These are phyloP conservation scores for Tetrao urogallus DNA, from an alignment of 2,113 vertebrate genomes.

Conservation along the genomic window DNA sequence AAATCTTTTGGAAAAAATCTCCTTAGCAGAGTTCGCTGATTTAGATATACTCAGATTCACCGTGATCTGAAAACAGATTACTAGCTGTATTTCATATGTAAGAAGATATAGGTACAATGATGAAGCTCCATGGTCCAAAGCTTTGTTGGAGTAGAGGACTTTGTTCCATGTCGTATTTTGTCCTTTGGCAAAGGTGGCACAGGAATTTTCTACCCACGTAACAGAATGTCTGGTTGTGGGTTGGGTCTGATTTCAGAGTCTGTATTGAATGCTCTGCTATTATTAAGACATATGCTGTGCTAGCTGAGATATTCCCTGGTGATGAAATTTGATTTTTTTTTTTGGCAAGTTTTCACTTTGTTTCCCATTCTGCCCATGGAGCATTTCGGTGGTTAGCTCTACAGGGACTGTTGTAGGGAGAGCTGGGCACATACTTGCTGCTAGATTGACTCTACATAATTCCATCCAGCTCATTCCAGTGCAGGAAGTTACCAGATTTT, in stretches of 20 bases:
- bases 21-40: neutral
- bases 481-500: neutral
- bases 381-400: neutral
- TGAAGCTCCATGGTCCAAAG: neutral
- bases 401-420: neutral
- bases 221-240: neutral
- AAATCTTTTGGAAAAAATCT: neutral
- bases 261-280: neutral
- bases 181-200: neutral
- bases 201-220: neutral
- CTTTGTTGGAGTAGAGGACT: neutral
- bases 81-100: neutral
- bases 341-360: neutral
- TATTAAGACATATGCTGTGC: neutral
- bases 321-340: neutral
- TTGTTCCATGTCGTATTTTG: neutral
- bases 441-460: neutral
- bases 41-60: neutral
- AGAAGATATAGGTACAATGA: neutral
- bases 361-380: neutral
- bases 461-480: neutral
- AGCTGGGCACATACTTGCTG: neutral
- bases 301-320: neutral
- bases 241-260: neutral
- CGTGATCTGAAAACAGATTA: neutral